These are phyloP conservation scores for Drosophila takahashii DNA, from an alignment of 1,140 invertebrate genomes.

Conservation along the genomic window DNA sequence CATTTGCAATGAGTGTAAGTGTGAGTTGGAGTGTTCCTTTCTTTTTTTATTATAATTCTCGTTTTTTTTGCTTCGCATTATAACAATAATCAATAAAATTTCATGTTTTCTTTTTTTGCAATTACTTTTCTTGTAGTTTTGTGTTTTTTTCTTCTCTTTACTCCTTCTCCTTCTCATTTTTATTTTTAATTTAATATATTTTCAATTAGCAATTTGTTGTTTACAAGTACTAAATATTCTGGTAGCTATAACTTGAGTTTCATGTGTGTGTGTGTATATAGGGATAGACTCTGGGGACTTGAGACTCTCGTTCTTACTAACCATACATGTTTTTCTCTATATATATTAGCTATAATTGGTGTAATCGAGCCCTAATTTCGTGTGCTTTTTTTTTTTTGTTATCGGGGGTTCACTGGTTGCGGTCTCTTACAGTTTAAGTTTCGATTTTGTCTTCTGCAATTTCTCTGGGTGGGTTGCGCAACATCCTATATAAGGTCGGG, in stretches of 20 bases:
- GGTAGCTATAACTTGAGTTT: slow-evolving; percentile 42
- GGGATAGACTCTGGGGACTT: slow-evolving; percentile 29
- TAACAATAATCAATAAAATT: slow-evolving; percentile 83
- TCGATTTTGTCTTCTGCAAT: slow-evolving; percentile 40
- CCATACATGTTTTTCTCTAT: slow-evolving; percentile 45
- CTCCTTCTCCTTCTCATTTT: slow-evolving; percentile 1
- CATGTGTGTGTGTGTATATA: slow-evolving; percentile 23
- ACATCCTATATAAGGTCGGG: slow-evolving; percentile 58
- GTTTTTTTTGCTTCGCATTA: slow-evolving; percentile 77
- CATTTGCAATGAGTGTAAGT: slow-evolving; percentile 35
- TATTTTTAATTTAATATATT: slow-evolving; percentile 22
- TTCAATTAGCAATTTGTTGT: slow-evolving; percentile 61
- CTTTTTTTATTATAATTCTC: slow-evolving; percentile 40
- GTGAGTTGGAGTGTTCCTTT: slow-evolving; percentile 24
- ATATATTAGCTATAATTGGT: slow-evolving; percentile 57
- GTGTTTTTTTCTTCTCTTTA: slow-evolving; percentile 6
- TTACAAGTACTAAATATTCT: slow-evolving; percentile 44
- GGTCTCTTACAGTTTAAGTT: slow-evolving; percentile 45
- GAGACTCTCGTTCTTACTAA: slow-evolving; percentile 42
- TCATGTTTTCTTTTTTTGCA: slow-evolving; percentile 71
- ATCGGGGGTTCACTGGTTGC: slow-evolving; percentile 47
- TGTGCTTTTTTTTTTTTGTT: slow-evolving; percentile 31
- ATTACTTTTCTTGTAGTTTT: slow-evolving; percentile 59
- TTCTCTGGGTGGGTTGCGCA: slow-evolving; percentile 76
- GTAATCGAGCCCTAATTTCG: slow-evolving; percentile 58